Evolutionary conservation across 2,113 vertebrate genomes (phyloP), one percentile per base, ranked within the genome.

Genomic region (Dromas ardeola): DNA sequence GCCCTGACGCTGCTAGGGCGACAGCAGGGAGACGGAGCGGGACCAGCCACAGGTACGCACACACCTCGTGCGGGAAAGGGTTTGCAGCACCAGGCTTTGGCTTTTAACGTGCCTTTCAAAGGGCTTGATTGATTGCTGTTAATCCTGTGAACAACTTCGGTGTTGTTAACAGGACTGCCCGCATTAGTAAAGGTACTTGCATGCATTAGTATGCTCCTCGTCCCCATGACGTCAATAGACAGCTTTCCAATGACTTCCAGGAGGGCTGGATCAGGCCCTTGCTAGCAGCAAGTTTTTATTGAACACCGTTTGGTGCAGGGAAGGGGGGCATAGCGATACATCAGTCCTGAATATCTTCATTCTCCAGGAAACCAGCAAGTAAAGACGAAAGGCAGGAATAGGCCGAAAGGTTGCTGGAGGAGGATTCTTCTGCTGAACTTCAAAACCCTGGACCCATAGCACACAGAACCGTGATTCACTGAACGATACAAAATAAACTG

Each of bases 41-140:
- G 53, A 85, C 36, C 25, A 53, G 65, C 52, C 65, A 43, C 56
- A 87, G 71, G 73, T 95, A 84, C 12, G 18, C 0, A 6, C 38
- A 50, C 36, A 91, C 32, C 56, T 89, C 45, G 2, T 52, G 17
- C 13, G 32, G 76, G 49, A 69, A 76, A 65, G 42, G 62, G 61
- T 30, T 96, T 66, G 62, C 49, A 77, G 62, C 59, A 72, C 38
- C 18, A 61, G 36, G 84, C 81, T 95, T 80, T 82, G 86, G 86
- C 58, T 97, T 97, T 93, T 94, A 96, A 95, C 76, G 86, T 65
- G 78, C 56, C 88, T 93, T 95, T 96, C 95, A 95, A 95, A 97
- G 91, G 73, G 45, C 49, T 89, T 97, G 94, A 94, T 95, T 97
- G 93, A 96, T 95, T 97, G 95, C 86, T 97, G 95, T 73, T 97